Conservation (phyloP, 1,140 invertebrate species). For the Delia radicum region DNA sequence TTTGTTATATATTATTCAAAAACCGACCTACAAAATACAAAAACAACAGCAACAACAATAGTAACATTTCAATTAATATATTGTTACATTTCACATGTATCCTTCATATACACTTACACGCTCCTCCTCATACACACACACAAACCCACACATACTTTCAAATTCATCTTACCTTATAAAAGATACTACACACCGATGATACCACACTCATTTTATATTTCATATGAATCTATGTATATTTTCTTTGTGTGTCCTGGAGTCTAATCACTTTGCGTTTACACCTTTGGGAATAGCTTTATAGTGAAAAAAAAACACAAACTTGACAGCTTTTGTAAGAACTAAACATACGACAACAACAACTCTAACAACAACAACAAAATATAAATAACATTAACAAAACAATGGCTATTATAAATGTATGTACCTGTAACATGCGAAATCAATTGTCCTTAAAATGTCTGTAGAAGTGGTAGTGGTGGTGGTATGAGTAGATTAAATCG, state of each 20-base stretch:
- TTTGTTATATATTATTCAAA: slow-evolving; percentile 27
- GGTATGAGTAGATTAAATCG: too few species aligned
- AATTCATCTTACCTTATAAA: background rate
- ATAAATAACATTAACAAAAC: slow-evolving; percentile 3
- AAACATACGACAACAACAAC: background rate
- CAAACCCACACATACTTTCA: background rate
- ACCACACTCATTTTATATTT: background rate
- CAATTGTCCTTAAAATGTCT: slow-evolving; percentile 6
- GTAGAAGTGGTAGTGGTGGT: too few species aligned
- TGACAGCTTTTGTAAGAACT: slow-evolving; percentile 10
- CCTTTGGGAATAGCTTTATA: slow-evolving; percentile 7
- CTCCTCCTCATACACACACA: background rate
- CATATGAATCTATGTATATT: too few species aligned
- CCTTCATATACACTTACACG: background rate
- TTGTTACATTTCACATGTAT: slow-evolving; percentile 16
- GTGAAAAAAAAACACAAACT: background rate
- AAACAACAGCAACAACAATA: background rate
- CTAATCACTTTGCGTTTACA: slow-evolving; percentile 23
- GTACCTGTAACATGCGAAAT: background rate
- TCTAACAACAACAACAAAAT: slow-evolving; percentile 1
- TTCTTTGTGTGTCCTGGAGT: background rate
- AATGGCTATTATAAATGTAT: slow-evolving; percentile 4
- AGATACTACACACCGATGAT: background rate
- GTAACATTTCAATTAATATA: slow-evolving; percentile 29
- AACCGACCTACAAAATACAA: slow-evolving; percentile 13